phyloP scores from a whole-genome alignment of 1,140 invertebrate species.

The Branchinecta lynchi region DNA sequence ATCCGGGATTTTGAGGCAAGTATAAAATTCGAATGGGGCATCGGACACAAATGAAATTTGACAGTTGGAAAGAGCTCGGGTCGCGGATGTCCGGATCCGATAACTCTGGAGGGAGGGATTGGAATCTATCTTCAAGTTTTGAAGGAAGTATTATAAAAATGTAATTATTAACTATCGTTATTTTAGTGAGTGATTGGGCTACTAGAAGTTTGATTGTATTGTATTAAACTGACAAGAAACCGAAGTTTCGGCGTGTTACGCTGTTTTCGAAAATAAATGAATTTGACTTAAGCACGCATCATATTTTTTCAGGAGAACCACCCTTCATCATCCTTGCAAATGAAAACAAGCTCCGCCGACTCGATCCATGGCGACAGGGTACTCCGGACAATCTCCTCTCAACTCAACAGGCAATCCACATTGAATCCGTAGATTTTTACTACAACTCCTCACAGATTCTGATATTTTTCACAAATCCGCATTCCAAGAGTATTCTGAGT shows the following conservation, averaged over 20 bases:
- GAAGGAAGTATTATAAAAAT: no score
- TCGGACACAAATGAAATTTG: no score
- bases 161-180: no score
- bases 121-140: no score
- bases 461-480: background rate
- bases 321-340: conserved; percentile 44
- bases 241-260: background rate
- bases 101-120: no score
- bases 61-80: no score
- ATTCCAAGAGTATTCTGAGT: background rate
- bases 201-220: no score
- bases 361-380: conserved; percentile 43
- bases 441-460: conserved; percentile 20
- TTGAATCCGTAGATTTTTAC: conserved; percentile 28
- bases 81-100: no score
- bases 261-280: conserved; percentile 17
- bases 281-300: conserved; percentile 12
- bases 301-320: conserved; percentile 30
- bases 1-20: no score
- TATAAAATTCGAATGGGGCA: no score
- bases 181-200: no score
- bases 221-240: no score
- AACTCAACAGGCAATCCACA: conserved; percentile 32
- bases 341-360: conserved; percentile 43
- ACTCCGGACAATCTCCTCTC: conserved; percentile 30